Conservation (phyloP, 2,888 invertebrate species). For the Proisotoma minuta region DNA sequence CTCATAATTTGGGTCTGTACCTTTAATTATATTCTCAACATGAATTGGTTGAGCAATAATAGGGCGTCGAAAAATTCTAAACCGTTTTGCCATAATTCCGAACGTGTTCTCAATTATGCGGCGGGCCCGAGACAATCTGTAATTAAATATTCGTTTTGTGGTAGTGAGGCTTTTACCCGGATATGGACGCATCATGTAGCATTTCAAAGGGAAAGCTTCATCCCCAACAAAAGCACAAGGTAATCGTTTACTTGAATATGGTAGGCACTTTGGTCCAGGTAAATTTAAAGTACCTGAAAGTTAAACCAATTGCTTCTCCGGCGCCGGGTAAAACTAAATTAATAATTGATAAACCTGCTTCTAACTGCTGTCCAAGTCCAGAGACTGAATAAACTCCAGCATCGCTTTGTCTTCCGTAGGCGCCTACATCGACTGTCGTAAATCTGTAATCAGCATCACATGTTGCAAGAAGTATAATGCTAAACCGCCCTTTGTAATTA, state of each 20-base stretch:
- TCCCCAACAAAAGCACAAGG: slow-evolving; percentile 13
- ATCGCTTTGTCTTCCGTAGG: slow-evolving; percentile 25
- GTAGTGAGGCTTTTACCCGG: neutral
- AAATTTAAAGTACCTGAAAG: neutral
- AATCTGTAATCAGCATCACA: slow-evolving; percentile 28
- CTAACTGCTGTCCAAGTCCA: slow-evolving; percentile 9
- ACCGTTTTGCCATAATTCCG: slow-evolving; percentile 17
- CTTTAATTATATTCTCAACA: neutral
- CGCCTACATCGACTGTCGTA: slow-evolving; percentile 30
- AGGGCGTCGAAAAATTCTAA: neutral
- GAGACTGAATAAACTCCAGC: slow-evolving; percentile 21
- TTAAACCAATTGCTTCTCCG: neutral
- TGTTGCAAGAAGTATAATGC: slow-evolving; percentile 25
- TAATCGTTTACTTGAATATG: neutral
- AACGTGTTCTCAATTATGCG: slow-evolving; percentile 15
- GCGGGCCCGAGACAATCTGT: slow-evolving; percentile 12
- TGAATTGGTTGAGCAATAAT: neutral
- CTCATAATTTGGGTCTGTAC: neutral
- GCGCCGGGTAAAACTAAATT: neutral
- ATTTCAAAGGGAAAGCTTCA: slow-evolving; percentile 14
- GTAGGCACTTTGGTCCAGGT: slow-evolving; percentile 5
- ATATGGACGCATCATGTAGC: slow-evolving; percentile 9
- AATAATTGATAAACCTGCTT: neutral
- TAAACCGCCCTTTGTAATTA: slow-evolving; percentile 35
- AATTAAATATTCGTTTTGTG: slow-evolving; percentile 14